Base-by-base conservation (phyloP, 2,888 invertebrate species). In the Desoria tigrina region DNA sequence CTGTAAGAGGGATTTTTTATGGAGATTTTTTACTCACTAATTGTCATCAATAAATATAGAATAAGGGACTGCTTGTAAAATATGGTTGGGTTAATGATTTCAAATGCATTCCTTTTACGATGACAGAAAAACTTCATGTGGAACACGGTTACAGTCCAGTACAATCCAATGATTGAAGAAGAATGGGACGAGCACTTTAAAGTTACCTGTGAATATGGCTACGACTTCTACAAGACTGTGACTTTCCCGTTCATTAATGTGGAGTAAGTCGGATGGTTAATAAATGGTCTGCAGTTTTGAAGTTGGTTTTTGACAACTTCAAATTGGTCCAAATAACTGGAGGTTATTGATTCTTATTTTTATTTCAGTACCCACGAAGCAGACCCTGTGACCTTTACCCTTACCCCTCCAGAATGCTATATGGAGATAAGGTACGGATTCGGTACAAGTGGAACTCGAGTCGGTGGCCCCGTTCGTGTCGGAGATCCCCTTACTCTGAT, bases 191-290 rank as follows among this genome's bases (percentile, higher is more conserved):
- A 94, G 77, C 94, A 94, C 79, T 94, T 94, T 81, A 94, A 94
- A 82, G 94, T 94, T 58, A 94, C 94, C 50, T 94, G 94, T 82
- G 94, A 94, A 81, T 94, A 94, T 78, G 94, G 94, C 64, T 94
- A 94, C 79, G 94, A 94, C 81, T 94, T 94, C 82, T 94, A 94
- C 93, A 94, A 94, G 81, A 94, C 94, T 0, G 94, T 94, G 42
- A 94, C 94, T 0, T 94, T 94, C 81, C 94, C 94, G 1, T 93
- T 94, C 80, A 83, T 94, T 63, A 94, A 94, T 79, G 94, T 94
- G 63, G 94, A 94, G 94, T 94, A 81, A 89, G 92, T 87, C 39
- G 49, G 24, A 32, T 23, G 51, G 4, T 16, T 45, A n/a, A n/a
- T 16, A 45, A 45, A 32, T 32, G 32, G 16, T 14, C 27, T 23